These are phyloP conservation scores for Scalopus aquaticus DNA, from an alignment of 2,113 vertebrate species.

Conservation along the genomic window DNA sequence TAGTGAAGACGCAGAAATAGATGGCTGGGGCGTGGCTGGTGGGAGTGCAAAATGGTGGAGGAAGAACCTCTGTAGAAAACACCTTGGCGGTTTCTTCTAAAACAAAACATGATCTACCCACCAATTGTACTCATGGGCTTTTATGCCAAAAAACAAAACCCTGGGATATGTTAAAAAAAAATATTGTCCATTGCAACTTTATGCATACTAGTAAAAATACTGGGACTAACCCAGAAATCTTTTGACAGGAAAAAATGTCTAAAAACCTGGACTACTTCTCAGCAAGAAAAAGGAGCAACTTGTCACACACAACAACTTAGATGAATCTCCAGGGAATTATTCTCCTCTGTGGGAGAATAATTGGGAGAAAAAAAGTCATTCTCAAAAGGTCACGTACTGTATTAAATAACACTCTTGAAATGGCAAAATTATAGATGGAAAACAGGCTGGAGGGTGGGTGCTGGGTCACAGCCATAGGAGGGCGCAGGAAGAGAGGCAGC, in stretches of 20 bases:
- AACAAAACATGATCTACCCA: neutral
- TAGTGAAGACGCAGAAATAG: neutral
- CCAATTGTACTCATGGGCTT: neutral
- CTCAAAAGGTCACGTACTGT: neutral
- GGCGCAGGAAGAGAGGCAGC: neutral
- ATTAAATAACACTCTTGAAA: neutral
- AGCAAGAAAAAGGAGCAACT: neutral
- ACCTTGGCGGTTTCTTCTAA: neutral
- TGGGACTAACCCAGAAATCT: neutral
- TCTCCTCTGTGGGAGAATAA: too few relatives aligned
- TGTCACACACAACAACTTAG: neutral
- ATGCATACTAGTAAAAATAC: neutral
- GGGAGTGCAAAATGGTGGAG: neutral
- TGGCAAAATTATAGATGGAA: neutral
- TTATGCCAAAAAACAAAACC: neutral
- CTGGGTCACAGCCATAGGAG: neutral
- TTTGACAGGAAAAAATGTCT: neutral
- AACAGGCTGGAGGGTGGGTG: neutral
- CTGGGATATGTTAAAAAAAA: neutral
- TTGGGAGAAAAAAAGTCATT: neutral
- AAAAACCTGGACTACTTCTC: neutral
- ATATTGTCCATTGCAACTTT: neutral
- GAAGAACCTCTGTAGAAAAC: neutral
- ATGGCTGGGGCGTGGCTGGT: rapidly evolving
- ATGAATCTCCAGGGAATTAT: neutral